These are phyloP conservation scores for Cebidichthys violaceus DNA, from an alignment of 2,113 vertebrate species.

Conservation along the genomic window DNA sequence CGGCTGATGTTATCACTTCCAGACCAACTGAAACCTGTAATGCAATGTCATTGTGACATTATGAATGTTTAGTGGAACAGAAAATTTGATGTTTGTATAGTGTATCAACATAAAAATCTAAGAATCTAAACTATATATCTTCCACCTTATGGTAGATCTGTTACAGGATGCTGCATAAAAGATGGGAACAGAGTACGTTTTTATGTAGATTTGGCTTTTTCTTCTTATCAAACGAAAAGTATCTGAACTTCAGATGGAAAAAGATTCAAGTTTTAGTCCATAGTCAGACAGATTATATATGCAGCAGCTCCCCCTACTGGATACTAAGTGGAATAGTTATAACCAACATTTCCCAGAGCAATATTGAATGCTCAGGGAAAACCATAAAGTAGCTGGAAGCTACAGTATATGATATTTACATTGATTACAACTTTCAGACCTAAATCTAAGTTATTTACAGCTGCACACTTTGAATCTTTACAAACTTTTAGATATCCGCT, in stretches of 20 bases:
- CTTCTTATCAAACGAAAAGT: not conserved
- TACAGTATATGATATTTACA: not conserved
- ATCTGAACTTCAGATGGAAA: not conserved
- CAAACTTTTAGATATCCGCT: not conserved
- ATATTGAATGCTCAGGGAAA: not conserved
- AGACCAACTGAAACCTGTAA: not conserved
- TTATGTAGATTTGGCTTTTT: not conserved
- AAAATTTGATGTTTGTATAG: not conserved
- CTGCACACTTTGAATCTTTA: not conserved
- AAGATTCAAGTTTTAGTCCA: not conserved
- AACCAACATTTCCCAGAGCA: not conserved
- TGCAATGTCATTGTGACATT: conserved; percentile 2
- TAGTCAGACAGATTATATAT: conserved; percentile 17
- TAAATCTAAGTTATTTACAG: not conserved
- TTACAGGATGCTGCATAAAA: not conserved
- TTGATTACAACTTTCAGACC: not conserved
- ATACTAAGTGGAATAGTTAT: not conserved
- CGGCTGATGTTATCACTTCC: conserved; percentile 6
- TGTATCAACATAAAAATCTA: not conserved
- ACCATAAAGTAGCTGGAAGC: not conserved
- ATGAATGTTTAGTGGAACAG: not conserved
- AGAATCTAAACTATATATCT: not conserved
- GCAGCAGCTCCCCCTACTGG: conserved; percentile 71
- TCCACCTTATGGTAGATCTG: not conserved
- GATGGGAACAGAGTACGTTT: not conserved